Percentiles rank a stretch among this genome's conserved stretches.
These are phyloP conservation scores for Mohoua ochrocephala DNA, from an alignment of 2,113 vertebrate species.

Conservation along the genomic window DNA sequence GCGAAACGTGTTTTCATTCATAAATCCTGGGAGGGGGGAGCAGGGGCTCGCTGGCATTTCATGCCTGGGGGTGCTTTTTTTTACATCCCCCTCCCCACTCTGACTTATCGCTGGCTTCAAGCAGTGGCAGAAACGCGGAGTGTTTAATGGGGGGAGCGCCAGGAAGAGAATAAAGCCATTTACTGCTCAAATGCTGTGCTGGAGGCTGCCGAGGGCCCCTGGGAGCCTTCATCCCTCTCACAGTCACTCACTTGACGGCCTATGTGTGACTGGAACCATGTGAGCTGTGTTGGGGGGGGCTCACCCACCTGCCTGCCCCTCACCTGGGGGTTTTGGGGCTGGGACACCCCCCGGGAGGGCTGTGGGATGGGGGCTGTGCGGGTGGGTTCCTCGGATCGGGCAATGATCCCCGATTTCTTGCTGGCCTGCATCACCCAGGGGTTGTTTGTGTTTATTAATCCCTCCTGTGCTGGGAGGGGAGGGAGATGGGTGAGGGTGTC, in stretches of 20 bases:
- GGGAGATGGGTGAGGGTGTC: not conserved
- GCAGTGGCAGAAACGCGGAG: not conserved
- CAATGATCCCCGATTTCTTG: not conserved
- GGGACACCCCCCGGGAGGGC: not conserved
- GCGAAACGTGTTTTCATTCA: constrained; percentile 74
- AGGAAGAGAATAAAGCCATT: constrained; percentile 29
- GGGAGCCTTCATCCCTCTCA: not conserved
- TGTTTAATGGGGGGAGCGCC: constrained; percentile 41
- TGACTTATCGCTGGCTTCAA: constrained; percentile 36
- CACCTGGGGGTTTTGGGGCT: not conserved
- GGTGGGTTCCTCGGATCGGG: rapidly evolving
- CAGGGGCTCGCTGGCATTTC: not conserved
- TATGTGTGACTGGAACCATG: not conserved
- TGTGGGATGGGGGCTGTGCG: not conserved
- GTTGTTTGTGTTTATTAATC: not conserved
- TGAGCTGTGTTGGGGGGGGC: not conserved
- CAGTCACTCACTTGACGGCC: not conserved
- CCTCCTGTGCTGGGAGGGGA: not conserved
- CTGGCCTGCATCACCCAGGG: rapidly evolving
- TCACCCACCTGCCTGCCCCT: not conserved
- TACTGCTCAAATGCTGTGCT: not conserved
- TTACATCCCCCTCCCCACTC: not conserved
- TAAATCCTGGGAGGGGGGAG: constrained; percentile 46
- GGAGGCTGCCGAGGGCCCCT: not conserved
- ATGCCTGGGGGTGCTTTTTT: constrained; percentile 19